Conservation (phyloP, 1,140 invertebrate genomes). For the Mycetomoellerius zeteki region DNA sequence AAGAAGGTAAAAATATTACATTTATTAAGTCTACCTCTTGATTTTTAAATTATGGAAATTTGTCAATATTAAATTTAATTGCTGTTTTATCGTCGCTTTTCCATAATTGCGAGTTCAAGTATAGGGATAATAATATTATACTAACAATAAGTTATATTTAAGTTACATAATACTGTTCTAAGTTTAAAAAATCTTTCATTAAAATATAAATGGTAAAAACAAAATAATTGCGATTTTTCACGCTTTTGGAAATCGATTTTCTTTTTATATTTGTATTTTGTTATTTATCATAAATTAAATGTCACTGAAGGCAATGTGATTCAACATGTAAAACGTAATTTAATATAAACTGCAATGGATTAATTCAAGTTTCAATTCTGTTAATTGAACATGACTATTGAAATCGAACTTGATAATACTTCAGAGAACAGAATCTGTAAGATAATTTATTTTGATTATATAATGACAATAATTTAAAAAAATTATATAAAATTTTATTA, state of each 20-base stretch:
- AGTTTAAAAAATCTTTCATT: neutral
- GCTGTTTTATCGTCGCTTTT: neutral
- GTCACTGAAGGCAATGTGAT: conserved; percentile 4
- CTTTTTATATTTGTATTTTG: conserved; percentile 34
- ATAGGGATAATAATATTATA: neutral
- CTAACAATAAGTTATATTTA: too few species aligned
- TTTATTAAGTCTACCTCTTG: neutral
- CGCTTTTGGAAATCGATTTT: neutral
- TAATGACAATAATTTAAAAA: neutral
- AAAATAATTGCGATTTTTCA: conserved; percentile 21
- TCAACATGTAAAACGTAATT: neutral
- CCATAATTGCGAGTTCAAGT: neutral
- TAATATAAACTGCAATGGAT: conserved; percentile 21
- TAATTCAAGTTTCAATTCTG: conserved; percentile 21
- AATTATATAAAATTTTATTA: neutral
- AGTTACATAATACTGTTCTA: too few species aligned
- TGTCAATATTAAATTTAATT: neutral
- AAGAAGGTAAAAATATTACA: conserved; percentile 91
- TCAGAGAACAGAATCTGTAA: conserved; percentile 76
- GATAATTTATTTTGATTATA: conserved; percentile 23
- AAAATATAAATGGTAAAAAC: neutral
- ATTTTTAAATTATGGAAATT: neutral
- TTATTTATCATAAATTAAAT: conserved; percentile 15
- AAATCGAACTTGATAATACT: conserved; percentile 77
- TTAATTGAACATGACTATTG: conserved; percentile 71